These are phyloP conservation scores for Neolamprologus devosi DNA, from an alignment of 2,113 vertebrate species.

Conservation along the genomic window DNA sequence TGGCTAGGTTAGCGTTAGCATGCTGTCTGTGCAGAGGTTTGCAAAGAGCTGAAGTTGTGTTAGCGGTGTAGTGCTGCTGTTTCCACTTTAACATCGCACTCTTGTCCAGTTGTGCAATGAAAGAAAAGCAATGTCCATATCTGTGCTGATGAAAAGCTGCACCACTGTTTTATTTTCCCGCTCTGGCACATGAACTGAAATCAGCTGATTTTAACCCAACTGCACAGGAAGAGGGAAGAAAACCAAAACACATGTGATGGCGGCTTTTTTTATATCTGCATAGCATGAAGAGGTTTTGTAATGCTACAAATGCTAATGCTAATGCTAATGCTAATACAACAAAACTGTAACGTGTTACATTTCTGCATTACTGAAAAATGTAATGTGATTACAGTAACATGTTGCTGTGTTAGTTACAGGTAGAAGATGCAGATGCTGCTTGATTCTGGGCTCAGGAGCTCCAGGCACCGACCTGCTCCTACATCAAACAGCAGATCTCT, in stretches of 20 bases:
- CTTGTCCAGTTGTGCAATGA: background rate
- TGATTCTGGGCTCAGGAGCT: background rate
- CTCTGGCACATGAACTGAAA: background rate
- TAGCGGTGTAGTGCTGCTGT: background rate
- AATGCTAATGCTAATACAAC: background rate
- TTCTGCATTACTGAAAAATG: background rate
- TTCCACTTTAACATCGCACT: background rate
- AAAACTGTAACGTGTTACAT: background rate
- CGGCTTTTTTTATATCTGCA: fast-evolving
- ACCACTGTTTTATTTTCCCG: background rate
- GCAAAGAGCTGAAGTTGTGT: background rate
- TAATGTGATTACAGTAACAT: background rate
- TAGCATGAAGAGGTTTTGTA: background rate
- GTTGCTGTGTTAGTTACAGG: background rate
- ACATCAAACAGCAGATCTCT: background rate
- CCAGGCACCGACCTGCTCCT: background rate
- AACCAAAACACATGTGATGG: background rate
- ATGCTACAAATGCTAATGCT: background rate
- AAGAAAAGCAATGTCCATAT: background rate
- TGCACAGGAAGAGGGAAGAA: background rate
- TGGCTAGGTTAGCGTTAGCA: background rate
- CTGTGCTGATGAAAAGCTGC: background rate
- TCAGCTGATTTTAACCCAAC: background rate
- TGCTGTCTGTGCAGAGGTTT: background rate
- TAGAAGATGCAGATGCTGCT: background rate